Conservation (phyloP, 2,797 vertebrate species). For the Emydoidea blandingii region DNA sequence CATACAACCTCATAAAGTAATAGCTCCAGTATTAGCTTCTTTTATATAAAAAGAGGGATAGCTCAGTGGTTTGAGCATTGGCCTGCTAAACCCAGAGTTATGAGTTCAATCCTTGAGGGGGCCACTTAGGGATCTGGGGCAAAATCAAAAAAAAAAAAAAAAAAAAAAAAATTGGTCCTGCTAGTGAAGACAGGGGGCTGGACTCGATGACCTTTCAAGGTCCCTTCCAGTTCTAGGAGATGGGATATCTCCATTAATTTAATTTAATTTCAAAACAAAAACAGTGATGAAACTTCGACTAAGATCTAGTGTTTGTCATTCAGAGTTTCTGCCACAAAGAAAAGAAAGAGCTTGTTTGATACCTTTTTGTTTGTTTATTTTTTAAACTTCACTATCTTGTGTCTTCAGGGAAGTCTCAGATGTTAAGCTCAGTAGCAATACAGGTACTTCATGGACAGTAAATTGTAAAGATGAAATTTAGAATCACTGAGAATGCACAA, state of each 20-base stretch:
- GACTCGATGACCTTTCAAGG: too few species aligned
- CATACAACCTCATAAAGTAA: background rate
- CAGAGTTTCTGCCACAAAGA: background rate
- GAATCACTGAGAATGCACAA: accelerated
- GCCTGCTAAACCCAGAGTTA: too few species aligned
- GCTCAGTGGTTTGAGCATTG: too few species aligned
- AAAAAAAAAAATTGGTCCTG: too few species aligned
- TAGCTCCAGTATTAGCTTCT: background rate
- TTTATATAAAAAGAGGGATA: slow-evolving; percentile 12
- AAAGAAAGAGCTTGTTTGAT: background rate
- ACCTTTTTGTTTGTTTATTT: background rate
- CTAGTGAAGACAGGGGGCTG: too few species aligned
- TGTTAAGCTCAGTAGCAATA: background rate
- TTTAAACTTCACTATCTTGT: background rate
- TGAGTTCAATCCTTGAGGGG: too few species aligned
- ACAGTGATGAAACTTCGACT: background rate
- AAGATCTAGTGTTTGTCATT: background rate
- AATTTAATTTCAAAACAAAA: slow-evolving; percentile 22
- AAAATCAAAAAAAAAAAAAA: too few species aligned
- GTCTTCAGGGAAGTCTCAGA: background rate
- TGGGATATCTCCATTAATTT: too few species aligned
- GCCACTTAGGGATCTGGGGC: too few species aligned
- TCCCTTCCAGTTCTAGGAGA: too few species aligned
- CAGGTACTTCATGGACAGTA: background rate
- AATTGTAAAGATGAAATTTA: background rate